Evolutionary conservation across 2,797 vertebrate species (phyloP).

Genomic region (Lerista edwardsae): DNA sequence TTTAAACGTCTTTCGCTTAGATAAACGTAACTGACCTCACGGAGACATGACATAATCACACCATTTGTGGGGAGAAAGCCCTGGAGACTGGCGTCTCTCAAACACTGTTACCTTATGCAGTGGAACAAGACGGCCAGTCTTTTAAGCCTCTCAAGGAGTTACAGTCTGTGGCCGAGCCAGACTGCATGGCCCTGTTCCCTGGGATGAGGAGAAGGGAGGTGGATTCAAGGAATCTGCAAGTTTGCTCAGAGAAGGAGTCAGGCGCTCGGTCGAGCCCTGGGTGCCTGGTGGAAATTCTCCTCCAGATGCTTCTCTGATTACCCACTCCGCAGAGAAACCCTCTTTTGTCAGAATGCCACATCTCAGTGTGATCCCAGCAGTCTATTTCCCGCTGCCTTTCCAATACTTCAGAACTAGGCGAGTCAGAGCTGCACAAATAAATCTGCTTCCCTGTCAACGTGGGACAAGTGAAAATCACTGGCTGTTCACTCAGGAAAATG

Average conservation of each 20-base stretch:
- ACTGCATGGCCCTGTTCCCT: conserved; percentile 32
- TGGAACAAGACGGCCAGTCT: conserved; percentile 70
- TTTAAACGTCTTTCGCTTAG: background rate
- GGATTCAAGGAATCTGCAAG: fast-evolving
- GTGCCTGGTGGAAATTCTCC: background rate
- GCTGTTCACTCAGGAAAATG: background rate
- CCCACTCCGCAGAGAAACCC: fast-evolving
- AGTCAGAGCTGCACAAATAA: background rate
- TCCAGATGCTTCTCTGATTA: fast-evolving
- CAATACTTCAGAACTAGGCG: background rate
- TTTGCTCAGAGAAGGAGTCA: background rate
- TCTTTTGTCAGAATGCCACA: background rate
- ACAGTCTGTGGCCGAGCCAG: conserved; percentile 10
- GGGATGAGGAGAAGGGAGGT: fast-evolving
- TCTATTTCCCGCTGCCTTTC: background rate
- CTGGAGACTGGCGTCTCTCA: conserved; percentile 1
- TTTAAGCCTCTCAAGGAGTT: conserved; percentile 33
- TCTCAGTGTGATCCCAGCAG: background rate
- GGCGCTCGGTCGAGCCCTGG: fast-evolving
- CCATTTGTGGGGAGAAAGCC: conserved; percentile 16
- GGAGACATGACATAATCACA: conserved; percentile 61
- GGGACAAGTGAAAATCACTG: no score
- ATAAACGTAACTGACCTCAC: conserved; percentile 55
- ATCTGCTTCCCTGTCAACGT: fast-evolving
- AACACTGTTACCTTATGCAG: conserved; percentile 68